Base-by-base conservation (phyloP, 1,140 invertebrate species). In the Stenopsyche tienmushanensis region DNA sequence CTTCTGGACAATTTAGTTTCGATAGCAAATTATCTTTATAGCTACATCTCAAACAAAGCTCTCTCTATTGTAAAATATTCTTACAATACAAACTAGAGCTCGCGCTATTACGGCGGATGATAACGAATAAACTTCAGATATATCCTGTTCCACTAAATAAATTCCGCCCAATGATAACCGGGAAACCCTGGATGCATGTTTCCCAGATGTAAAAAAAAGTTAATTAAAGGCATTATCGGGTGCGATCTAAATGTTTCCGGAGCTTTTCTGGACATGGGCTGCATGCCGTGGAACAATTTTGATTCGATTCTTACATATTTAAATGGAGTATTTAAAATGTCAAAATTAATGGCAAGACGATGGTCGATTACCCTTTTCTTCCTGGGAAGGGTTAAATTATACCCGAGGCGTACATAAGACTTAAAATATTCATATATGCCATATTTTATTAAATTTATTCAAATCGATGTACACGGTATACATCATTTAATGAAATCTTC, bases 1-100 rank as follows among this genome's bases (percentile, higher is more conserved):
- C 57, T 60, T 60, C 57, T 60, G 57, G 57, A 60, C 57, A 47
- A 60, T 60, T 60, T 60, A 60, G 57, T 60, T 60, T 47, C 57
- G 57, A 60, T 60, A 60, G 57, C 57, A 39, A 60, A 60, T 60
- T 60, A 60, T 60, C 57, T 60, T 60, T 60, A 60, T 60, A 21
- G 57, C 15, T 24, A 26, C 44, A 60, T 60, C 57, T 60, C 55
- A 23, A 45, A 45, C 52, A 54, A 54, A 54, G 52, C 52, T 57
- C n/a, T 57, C 26, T 57, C 53, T 21, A 25, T 57, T 57, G 29
- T 57, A 57, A 57, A 57, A 57, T 57, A 42, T 42, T 57, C 34
- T 57, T 57, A 57, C 53, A 39, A 57, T 57, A 57, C 53, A 41
- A 34, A 41, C 29, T 41, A 20, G 15, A 39, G n/a, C 24, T 26